Evolutionary conservation across 2,797 vertebrate species (phyloP), one percentile per base, ranked within the genome.

Genomic region (Hirundo rustica): DNA sequence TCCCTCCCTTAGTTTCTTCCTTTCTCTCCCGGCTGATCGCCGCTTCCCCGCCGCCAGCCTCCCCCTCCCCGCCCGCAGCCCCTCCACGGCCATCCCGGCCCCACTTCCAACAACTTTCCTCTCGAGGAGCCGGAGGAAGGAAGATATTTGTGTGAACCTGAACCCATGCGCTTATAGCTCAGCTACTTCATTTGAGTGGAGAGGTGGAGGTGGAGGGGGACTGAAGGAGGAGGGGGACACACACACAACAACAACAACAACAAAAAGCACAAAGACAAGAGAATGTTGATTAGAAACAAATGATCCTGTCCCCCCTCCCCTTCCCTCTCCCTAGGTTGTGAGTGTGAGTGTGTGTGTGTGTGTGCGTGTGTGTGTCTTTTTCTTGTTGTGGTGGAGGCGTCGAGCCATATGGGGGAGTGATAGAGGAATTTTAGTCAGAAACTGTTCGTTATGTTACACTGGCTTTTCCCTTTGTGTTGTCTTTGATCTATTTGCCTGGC

Each of bases 401-500:
- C 94, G 97, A 97, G 94, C 97, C 97, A 97, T 97, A 97, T 97
- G 98, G 97, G 97, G 97, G 96, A 98, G 97, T 97, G 96, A 98
- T 95, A 96, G 97, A 97, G 97, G 97, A 97, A 97, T 98, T 98
- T 98, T 97, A 97, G 90, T 97, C 97, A 97, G 97, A 97, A 97
- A 97, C 97, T 97, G 96, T 97, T 96, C 94, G 94, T 97, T 97
- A 94, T 90, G 89, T 96, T 96, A 96, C 95, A 95, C 95, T 97
- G 96, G 93, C 96, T 97, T 97, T 97, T 96, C 96, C 94, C 96
- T 97, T 97, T 97, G 96, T 98, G 95, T 97, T 97, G 96, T 93
- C 98, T 98, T 98, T 98, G 97, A 97, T 98, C 97, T 97, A 82
- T 97, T 97, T 97, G 96, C 97, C 97, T 97, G 97, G 95, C 97